Evolutionary conservation across 2,888 invertebrate genomes (phyloP), one percentile per base, ranked within the genome.

Genomic region (Ectropis crepuscularia): DNA sequence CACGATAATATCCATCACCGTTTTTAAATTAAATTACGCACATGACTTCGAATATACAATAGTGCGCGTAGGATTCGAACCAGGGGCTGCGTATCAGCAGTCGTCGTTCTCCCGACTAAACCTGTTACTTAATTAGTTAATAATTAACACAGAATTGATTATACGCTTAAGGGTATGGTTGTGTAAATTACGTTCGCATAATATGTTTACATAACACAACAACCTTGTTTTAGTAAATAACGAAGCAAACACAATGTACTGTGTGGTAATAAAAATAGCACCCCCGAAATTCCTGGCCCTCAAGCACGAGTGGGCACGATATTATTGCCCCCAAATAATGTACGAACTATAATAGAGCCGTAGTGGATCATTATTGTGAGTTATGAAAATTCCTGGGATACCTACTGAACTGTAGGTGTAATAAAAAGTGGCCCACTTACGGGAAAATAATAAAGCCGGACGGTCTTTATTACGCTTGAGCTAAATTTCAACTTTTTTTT

Each of bases 371-470:
- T 61, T 50, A 61, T 36, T 12, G 28, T 1, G 53, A 55, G 55
- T 55, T 47, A 57, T 63, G 45, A 63, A 63, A 51, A 63, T 63
- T 63, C 57, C 51, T n/a, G 6, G 47, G 57, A 57, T 57, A 43
- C 54, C 43, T 39, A 8, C 6, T n/a, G 5, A 28, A 53, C 10
- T n/a, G 41, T 51, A 12, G 16, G 51, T 42, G 16, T 51, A 41
- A 51, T 51, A 51, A 41, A 49, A 51, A 51, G 41, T 51, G 39
- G n/a, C 9, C 9, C n/a, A 39, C 12, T 10, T 28, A 51, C 28
- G n/a, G 28, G 41, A 42, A 51, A 51, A 42, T 41, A 28, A 28
- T 28, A 28, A 28, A 28, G 2, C 16, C 6, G 0, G 11, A 12
- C 5, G 39, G 39, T 8, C n/a, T 41, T 16, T 47, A 28, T 41